Percentiles rank a stretch among this genome's conserved stretches.
Evolutionary conservation across 2,113 vertebrate genomes (phyloP).

Genomic region (Ammospiza caudacuta): DNA sequence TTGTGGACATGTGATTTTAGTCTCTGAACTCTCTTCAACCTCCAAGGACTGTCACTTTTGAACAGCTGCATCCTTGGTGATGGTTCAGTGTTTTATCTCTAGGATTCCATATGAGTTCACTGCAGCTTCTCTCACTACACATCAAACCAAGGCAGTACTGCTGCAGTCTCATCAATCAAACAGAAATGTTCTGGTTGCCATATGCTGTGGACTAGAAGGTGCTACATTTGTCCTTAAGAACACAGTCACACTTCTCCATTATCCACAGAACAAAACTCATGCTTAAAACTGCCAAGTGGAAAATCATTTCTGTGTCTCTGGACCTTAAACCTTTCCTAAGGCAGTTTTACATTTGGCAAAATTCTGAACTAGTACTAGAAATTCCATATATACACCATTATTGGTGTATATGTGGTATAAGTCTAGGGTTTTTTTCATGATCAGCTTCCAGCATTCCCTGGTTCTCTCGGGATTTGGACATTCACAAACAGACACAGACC

Average conservation of each 20-base stretch:
- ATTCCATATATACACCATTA: not conserved
- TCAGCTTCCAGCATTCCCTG: not conserved
- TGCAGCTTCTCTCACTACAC: not conserved
- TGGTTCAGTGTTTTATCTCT: not conserved
- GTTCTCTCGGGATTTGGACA: not conserved
- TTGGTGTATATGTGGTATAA: not conserved
- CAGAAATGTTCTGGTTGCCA: not conserved
- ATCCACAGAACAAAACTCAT: not conserved
- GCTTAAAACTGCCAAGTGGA: not conserved
- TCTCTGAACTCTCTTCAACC: not conserved
- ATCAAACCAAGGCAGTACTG: not conserved
- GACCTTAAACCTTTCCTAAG: not conserved
- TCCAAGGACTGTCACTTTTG: not conserved
- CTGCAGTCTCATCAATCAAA: not conserved
- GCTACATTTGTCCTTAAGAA: not conserved
- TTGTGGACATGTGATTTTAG: not conserved
- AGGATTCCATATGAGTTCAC: not conserved
- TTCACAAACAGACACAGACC: slow-evolving; percentile 56
- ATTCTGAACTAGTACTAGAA: not conserved
- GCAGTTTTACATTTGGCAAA: not conserved
- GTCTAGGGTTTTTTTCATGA: not conserved
- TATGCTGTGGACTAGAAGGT: not conserved
- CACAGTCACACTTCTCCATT: not conserved
- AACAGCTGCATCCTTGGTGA: not conserved
- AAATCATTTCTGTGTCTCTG: not conserved